Evolutionary conservation across 2,888 invertebrate genomes (phyloP), one percentile per base, ranked within the genome.

Genomic region (Geophilus truncorum): DNA sequence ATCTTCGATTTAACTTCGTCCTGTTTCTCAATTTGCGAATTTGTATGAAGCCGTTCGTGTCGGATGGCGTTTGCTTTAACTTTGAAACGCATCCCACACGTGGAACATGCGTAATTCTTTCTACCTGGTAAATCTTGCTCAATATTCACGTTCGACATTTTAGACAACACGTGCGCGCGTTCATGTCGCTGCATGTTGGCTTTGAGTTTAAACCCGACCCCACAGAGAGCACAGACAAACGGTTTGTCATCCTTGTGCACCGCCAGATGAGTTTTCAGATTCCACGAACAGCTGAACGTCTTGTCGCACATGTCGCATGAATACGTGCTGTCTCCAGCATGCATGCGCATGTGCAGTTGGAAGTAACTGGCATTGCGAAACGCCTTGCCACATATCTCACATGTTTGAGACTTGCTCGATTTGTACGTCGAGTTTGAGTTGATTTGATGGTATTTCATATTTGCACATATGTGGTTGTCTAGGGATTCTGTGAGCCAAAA

Each of bases 301-400:
- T 87, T 87, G 85, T 87, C 87, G 84, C 88, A 88, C 3, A 86
- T 83, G 80, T 85, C 84, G 82, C 88, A 88, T 78, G 85, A 84
- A 83, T 85, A 86, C 21, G 88, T 87, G 81, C 87, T 88, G n/a
- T 85, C 85, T 15, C 87, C 86, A 0, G 86, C 85, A 83, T 88
- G 88, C 2, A 86, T 86, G 34, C 87, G 86, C 84, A 86, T 85
- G 82, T 88, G 88, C 57, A 87, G 86, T 82, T 87, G 87, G n/a
- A 88, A 84, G 1, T 86, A 87, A 83, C 87, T 87, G 10, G 86
- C 86, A 82, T 87, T 87, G 1, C 87, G 86, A 84, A 88, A 88
- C 25, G 84, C 85, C 81, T 87, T 86, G n/a, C 84, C 85, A 83
- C 88, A 88, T 4, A 84, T 80, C 70, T 80, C 23, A 21, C 80